A percentile compares a stretch with the other conserved stretches of the same genome.
phyloP scores from a whole-genome alignment of 1,140 invertebrate species.

The Eriocheir sinensis region DNA sequence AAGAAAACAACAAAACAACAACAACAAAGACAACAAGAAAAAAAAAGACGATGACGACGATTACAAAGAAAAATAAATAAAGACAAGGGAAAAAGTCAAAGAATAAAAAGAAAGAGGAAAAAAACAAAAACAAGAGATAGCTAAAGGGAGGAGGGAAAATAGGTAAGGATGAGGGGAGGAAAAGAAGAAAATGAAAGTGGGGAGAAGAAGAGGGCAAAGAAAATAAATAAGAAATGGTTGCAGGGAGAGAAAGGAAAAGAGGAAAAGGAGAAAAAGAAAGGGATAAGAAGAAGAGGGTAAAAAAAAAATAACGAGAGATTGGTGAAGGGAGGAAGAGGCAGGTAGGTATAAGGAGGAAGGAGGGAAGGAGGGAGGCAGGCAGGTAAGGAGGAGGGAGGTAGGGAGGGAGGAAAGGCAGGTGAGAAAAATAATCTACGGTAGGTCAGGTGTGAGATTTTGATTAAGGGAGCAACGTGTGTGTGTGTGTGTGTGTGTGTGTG shows the following conservation, averaged over 20 bases:
- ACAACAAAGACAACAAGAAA: too few relatives aligned
- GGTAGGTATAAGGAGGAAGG: neutral
- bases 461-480: neutral
- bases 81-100: too few relatives aligned
- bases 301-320: neutral
- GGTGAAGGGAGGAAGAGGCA: neutral
- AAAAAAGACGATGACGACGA: too few relatives aligned
- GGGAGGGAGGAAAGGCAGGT: neutral
- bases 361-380: neutral
- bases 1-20: too few relatives aligned
- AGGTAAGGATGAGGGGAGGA: neutral
- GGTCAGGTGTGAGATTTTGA: conserved; percentile 2
- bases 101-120: too few relatives aligned
- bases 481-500: neutral
- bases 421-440: neutral
- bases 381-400: neutral
- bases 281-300: neutral
- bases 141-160: neutral
- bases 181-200: neutral
- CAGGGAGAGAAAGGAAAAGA: neutral
- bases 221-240: neutral
- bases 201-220: neutral
- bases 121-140: too few relatives aligned
- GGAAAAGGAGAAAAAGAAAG: neutral
- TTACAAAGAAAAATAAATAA: too few relatives aligned